phyloP scores from a whole-genome alignment of 1,140 invertebrate species.

The Drosophila pruinosa region DNA sequence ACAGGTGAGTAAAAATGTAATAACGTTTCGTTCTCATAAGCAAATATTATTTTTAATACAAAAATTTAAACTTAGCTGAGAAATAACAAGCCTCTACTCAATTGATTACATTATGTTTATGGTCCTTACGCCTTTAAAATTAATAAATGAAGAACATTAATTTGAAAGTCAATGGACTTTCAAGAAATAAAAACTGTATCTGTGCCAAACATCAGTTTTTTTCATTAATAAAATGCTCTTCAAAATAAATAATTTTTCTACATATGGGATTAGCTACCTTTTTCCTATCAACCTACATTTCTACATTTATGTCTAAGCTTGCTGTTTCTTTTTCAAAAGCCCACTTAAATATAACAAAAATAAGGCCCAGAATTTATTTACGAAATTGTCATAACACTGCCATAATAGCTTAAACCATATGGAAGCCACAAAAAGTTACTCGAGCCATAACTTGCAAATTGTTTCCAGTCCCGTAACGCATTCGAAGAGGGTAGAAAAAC shows the following conservation, averaged over 20 bases:
- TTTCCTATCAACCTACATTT: no score
- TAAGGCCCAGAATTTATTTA: constrained; percentile 34
- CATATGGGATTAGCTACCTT: no score
- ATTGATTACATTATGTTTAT: no score
- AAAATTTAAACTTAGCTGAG: background rate
- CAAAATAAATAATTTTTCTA: no score
- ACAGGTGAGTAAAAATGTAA: background rate
- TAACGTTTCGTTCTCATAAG: background rate
- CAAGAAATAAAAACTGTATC: no score
- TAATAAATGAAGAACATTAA: no score
- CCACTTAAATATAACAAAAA: background rate
- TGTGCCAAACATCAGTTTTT: no score
- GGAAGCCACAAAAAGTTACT: constrained; percentile 37
- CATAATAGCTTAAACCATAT: constrained; percentile 23
- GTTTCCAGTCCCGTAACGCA: constrained; percentile 15
- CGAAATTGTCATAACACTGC: constrained; percentile 43
- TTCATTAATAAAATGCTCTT: no score
- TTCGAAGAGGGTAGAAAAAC: constrained; percentile 9
- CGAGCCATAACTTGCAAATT: constrained; percentile 35
- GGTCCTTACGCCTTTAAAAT: no score
- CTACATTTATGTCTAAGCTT: background rate
- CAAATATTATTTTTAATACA: background rate
- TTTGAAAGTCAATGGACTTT: no score
- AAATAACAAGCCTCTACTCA: no score
- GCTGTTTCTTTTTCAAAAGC: background rate